Base-by-base conservation (phyloP, 2,888 invertebrate species). In the Phalangium opilio region DNA sequence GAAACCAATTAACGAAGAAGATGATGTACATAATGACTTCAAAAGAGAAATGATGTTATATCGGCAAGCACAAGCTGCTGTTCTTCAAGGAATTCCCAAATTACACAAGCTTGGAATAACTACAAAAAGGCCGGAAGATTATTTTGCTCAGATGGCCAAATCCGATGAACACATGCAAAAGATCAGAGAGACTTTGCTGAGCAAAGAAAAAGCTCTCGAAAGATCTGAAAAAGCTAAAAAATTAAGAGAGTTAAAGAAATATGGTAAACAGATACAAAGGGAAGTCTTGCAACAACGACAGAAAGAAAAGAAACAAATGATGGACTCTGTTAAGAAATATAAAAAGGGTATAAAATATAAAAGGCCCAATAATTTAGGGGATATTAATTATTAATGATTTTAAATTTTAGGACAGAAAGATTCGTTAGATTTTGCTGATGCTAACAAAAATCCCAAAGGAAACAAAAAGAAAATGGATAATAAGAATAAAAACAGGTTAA, bases 61-160 rank as follows among this genome's bases (percentile, higher is more conserved):
- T 54, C 59, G 65, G 45, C 72, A 72, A 59, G 72, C 72, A 2
- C 69, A 95, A 63, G 77, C 81, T 18, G 80, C 93, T 0, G 86
- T 86, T 1, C 58, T 87, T 20, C 78, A 83, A 54, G 85, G 81
- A 1, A 74, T 96, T 18, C 77, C 78, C 41, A 75, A 75, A 55
- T 69, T 98, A 8, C 81, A 85, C 51, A 75, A 77, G 35, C 64
- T 85, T 4, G 78, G 78, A 17, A 69, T 93, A 41, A 71, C 77
- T 1, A 91, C 89, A 0, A 81, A 77, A 61, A 74, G 84, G 67
- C 98, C 98, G 0, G 84, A 86, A 47, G 96, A 96, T 67, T 98
- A 91, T 66, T 96, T 93, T 69, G 98, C 96, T 0, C 89, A 98
- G 73, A 98, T 98, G 98, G 90, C 89, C 0, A 98, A 98, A 67